Conservation (phyloP, 2,888 invertebrate species). For the Sphinx pinastri region DNA sequence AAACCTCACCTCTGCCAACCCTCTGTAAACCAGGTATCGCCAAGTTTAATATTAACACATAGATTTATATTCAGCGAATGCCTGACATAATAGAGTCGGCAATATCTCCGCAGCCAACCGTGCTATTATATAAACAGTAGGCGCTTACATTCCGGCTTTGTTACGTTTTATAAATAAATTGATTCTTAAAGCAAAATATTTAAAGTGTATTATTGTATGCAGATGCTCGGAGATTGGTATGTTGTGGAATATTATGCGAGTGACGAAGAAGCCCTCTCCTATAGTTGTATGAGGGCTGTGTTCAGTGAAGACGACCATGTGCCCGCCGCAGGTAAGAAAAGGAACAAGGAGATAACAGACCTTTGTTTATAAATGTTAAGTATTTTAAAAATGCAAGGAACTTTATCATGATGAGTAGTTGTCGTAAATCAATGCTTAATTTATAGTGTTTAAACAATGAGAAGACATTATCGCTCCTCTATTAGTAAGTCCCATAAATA, state of each 20-base stretch:
- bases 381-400: neutral
- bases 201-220: slow-evolving; percentile 39
- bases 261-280: slow-evolving; percentile 92
- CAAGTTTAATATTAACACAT: slow-evolving; percentile 16
- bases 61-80: slow-evolving; percentile 22
- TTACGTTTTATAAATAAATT: neutral
- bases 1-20: slow-evolving; percentile 8
- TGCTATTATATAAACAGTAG: slow-evolving; percentile 17
- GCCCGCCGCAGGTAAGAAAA: slow-evolving; percentile 59
- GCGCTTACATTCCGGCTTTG: slow-evolving; percentile 10
- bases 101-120: slow-evolving; percentile 13
- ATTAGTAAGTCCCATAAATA: too few species aligned
- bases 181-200: neutral
- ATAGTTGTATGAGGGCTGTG: slow-evolving; percentile 93
- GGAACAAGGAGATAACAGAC: neutral
- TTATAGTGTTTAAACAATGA: too few species aligned
- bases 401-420: neutral
- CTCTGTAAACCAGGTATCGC: slow-evolving; percentile 28
- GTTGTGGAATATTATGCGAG: slow-evolving; percentile 95
- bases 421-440: too few species aligned
- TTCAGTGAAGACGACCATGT: slow-evolving; percentile 83
- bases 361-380: slow-evolving; percentile 14
- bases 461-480: too few species aligned
- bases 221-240: slow-evolving; percentile 93
- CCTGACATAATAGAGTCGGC: slow-evolving; percentile 22